Evolutionary conservation across 2,888 invertebrate genomes (phyloP), one percentile per base, ranked within the genome.

Genomic region (Acleris holmiana): DNA sequence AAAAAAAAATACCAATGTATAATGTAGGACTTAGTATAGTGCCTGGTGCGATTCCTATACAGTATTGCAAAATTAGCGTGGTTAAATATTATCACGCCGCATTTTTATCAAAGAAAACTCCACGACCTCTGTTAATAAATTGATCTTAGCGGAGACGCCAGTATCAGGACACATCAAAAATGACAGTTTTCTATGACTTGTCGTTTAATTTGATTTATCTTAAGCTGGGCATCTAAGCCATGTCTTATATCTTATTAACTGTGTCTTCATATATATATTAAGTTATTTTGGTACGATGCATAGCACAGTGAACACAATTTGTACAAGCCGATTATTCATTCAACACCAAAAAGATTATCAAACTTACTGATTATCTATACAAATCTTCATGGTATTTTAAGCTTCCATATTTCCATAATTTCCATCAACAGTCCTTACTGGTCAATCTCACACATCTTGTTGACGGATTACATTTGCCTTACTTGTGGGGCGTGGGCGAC

Each of bases 401-500:
- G 64, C 64, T 47, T 15, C 63, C 35, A 23, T 21, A 64, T 64
- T 59, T 64, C 64, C 64, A 64, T 64, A 64, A 58, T 54, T 53
- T 58, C 47, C 63, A 63, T 63, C 40, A 21, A 46, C 23, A 46
- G n/a, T 53, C 64, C 64, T 53, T 64, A 59, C 53, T 41, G 53
- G 64, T 48, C 48, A 58, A 59, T 59, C 58, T 59, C 41, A 41
- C 75, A 73, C 74, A 76, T 79, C 73, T 75, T 67, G 70, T 71
- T 71, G 74, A 69, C 67, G 71, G 71, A 72, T 73, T 79, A 74
- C 69, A 64, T 73, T 70, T 74, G 74, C 77, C 71, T 74, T 76
- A 79, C 74, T 60, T 75, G 69, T 61, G 53, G 62, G 54, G 72
- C 70, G 82, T 81, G 79, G 83, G 82, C 67, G 72, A 68, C 63